phyloP scores from a whole-genome alignment of 1,140 invertebrate genomes.

The Drosophila nigromelanica region DNA sequence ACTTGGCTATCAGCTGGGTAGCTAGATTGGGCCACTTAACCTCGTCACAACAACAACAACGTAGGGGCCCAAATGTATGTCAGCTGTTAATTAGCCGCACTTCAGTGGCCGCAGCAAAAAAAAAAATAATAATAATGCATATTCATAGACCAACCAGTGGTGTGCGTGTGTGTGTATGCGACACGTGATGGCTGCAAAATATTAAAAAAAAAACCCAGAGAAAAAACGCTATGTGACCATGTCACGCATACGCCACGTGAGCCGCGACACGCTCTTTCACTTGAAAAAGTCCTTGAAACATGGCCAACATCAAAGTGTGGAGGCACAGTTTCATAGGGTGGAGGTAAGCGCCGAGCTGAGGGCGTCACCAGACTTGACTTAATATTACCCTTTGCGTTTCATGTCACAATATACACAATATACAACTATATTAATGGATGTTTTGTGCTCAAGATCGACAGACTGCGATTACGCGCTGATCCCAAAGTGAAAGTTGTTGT shows the following conservation, averaged over 20 bases:
- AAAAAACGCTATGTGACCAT: constrained; percentile 47
- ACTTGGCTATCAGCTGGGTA: constrained; percentile 11
- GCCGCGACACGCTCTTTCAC: constrained; percentile 32
- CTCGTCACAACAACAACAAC: constrained; percentile 39
- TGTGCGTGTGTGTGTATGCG: constrained; percentile 1
- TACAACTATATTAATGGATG: constrained; percentile 35
- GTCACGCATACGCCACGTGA: constrained; percentile 65
- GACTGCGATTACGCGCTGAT: constrained; percentile 5
- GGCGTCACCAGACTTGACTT: background rate
- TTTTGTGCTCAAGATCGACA: constrained; percentile 27
- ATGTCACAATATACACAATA: constrained; percentile 7
- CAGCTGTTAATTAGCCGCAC: constrained; percentile 67
- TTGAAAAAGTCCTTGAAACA: constrained; percentile 60
- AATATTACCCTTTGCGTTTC: constrained; percentile 21
- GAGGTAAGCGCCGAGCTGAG: too few species aligned
- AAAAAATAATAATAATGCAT: constrained; percentile 65
- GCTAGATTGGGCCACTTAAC: constrained; percentile 37
- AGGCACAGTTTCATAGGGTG: too few species aligned
- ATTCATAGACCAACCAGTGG: constrained; percentile 47
- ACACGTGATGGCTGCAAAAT: constrained; percentile 15
- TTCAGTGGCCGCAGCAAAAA: constrained; percentile 33
- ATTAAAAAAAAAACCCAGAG: background rate
- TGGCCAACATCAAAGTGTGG: constrained; percentile 7
- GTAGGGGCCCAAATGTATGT: constrained; percentile 54
- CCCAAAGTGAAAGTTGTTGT: constrained; percentile 8